Evolutionary conservation across 2,797 vertebrate genomes (phyloP).

Genomic region (Xenops minutus): DNA sequence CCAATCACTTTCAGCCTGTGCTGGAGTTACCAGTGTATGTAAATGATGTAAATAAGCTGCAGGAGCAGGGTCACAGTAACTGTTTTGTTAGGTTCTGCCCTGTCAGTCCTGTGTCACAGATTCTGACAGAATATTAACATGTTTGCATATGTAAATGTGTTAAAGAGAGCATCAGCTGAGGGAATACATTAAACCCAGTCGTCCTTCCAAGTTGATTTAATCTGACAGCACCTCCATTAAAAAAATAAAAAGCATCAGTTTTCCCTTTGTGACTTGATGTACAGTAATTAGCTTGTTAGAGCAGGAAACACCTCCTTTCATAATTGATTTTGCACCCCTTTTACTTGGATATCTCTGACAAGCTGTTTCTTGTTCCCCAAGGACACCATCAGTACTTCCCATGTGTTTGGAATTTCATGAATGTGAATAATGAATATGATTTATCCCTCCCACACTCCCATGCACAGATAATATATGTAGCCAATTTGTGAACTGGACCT

Average conservation of each 20-base stretch:
- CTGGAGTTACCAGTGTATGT: not conserved
- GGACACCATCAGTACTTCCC: constrained; percentile 70
- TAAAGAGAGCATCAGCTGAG: constrained; percentile 49
- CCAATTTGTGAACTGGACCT: constrained; percentile 55
- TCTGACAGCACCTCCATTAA: constrained; percentile 68
- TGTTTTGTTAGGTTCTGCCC: constrained; percentile 49
- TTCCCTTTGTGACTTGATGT: constrained; percentile 70
- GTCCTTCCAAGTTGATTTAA: constrained; percentile 55
- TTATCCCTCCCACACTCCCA: constrained; percentile 62
- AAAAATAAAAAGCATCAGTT: constrained; percentile 72
- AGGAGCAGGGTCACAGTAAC: not conserved
- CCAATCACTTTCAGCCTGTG: not conserved
- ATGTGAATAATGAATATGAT: constrained; percentile 71
- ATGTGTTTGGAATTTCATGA: constrained; percentile 72
- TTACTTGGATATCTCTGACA: constrained; percentile 72
- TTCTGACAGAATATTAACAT: constrained; percentile 24
- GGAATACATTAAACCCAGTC: constrained; percentile 52
- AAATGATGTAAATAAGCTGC: not conserved
- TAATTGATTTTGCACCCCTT: constrained; percentile 74
- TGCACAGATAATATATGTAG: constrained; percentile 56
- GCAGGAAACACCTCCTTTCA: constrained; percentile 73
- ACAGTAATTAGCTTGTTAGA: constrained; percentile 74
- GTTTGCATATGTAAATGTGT: constrained; percentile 66
- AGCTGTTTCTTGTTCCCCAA: constrained; percentile 70
- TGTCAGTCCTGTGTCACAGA: constrained; percentile 10